Conservation (phyloP, 2,888 invertebrate genomes). For the Chaetogeoica ovagalla region DNA sequence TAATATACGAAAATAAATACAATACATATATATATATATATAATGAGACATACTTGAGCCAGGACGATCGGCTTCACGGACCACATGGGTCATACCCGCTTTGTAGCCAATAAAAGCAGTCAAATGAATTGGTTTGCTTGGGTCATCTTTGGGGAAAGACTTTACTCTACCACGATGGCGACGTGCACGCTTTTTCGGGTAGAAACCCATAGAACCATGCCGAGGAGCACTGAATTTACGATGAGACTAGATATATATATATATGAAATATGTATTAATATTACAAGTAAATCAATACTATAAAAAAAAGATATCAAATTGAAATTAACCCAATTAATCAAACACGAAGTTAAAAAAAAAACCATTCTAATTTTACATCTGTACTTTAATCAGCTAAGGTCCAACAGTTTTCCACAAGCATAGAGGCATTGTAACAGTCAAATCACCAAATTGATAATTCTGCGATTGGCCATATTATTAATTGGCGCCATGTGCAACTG, state of each 20-base stretch:
- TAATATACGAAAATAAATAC: not conserved
- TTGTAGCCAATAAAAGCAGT: conserved; percentile 98
- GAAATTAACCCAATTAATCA: too few species aligned
- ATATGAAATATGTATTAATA: too few species aligned
- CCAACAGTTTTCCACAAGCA: too few species aligned
- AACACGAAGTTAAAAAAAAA: too few species aligned
- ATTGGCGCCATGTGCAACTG: too few species aligned
- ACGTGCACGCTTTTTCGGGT: conserved; percentile 95
- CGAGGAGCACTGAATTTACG: conserved; percentile 99
- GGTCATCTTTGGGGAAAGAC: conserved; percentile 99
- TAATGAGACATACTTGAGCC: conserved; percentile 87
- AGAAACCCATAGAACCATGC: conserved; percentile 99
- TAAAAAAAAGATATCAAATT: too few species aligned
- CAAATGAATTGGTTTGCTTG: conserved; percentile 92
- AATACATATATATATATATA: not conserved
- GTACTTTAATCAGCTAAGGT: too few species aligned
- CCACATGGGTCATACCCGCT: conserved; percentile 99
- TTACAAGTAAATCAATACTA: too few species aligned
- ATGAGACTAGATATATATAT: conserved; percentile 79
- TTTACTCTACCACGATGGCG: conserved; percentile 98
- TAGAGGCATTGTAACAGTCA: too few species aligned
- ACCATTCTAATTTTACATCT: too few species aligned
- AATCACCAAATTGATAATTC: too few species aligned
- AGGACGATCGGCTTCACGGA: conserved; percentile 96
- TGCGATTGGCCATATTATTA: too few species aligned